Conservation (phyloP, 2,797 vertebrate species). For the Brachyalestes nurse region DNA sequence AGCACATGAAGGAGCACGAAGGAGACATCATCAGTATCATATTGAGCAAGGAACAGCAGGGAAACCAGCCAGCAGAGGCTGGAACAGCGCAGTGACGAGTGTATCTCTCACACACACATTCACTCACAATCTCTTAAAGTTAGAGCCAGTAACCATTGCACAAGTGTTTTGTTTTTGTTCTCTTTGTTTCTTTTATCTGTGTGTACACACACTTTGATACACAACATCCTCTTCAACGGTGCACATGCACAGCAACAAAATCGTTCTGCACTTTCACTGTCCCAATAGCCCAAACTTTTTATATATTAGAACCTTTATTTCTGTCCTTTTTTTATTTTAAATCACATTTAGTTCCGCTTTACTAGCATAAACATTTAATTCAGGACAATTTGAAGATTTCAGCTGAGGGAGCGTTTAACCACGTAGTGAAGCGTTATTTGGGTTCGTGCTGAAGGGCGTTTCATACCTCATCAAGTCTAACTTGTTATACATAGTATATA, state of each 20-base stretch:
- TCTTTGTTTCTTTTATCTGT: background rate
- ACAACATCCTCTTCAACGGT: slow-evolving; percentile 1
- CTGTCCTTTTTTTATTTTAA: background rate
- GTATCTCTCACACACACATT: background rate
- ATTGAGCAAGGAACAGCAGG: slow-evolving; percentile 91
- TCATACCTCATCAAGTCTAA: slow-evolving; percentile 74
- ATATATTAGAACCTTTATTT: background rate
- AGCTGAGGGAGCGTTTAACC: slow-evolving; percentile 15
- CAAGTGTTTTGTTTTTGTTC: background rate
- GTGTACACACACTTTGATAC: background rate
- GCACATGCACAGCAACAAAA: background rate
- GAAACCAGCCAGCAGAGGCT: slow-evolving; percentile 55
- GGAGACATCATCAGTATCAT: slow-evolving; percentile 98
- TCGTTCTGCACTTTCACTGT: slow-evolving; percentile 2
- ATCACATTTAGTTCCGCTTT: background rate
- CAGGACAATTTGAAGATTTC: slow-evolving; percentile 9
- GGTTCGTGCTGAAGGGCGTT: slow-evolving; percentile 52
- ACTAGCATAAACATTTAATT: background rate
- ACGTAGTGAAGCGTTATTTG: slow-evolving; percentile 40
- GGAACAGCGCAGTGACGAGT: slow-evolving; percentile 66
- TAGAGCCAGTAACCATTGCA: slow-evolving; percentile 41
- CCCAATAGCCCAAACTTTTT: background rate
- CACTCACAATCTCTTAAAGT: slow-evolving; percentile 17
- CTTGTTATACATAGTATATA: slow-evolving; percentile 54
- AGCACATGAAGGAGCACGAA: slow-evolving; percentile 88